A percentile compares a stretch with the other conserved stretches of the same genome.
Evolutionary conservation across 2,888 invertebrate species (phyloP).

Genomic region (Exephanes ischioxanthus): DNA sequence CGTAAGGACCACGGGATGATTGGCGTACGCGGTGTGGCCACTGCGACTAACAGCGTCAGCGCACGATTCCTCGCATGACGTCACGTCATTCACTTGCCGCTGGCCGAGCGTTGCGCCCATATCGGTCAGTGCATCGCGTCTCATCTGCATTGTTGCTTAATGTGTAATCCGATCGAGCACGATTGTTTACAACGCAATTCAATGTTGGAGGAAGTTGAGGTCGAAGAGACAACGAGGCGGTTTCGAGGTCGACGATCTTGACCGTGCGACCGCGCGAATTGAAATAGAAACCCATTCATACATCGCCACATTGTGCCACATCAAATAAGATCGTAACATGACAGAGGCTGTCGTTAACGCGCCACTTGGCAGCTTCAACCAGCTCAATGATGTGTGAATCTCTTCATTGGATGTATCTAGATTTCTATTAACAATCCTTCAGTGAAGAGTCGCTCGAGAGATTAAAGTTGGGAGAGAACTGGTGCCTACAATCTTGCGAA

Average conservation of each 20-base stretch:
- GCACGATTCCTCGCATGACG: constrained; percentile 71
- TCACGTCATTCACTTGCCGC: constrained; percentile 70
- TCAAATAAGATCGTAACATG: constrained; percentile 42
- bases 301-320: constrained; percentile 27
- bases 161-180: constrained; percentile 29
- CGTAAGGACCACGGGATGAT: constrained; percentile 46
- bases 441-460: constrained; percentile 1
- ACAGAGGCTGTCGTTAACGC: constrained; percentile 4
- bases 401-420: constrained; percentile 29
- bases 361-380: constrained; percentile 49
- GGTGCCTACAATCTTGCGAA: not conserved
- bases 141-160: constrained; percentile 26
- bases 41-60: constrained; percentile 64
- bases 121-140: constrained; percentile 32
- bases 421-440: constrained; percentile 17
- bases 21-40: constrained; percentile 52
- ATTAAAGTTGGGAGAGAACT: not conserved
- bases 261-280: constrained; percentile 26
- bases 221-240: not conserved
- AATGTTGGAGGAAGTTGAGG: constrained; percentile 9
- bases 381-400: constrained; percentile 55
- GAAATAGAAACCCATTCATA: constrained; percentile 49
- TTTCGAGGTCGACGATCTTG: constrained; percentile 23
- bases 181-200: constrained; percentile 48
- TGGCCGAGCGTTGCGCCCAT: constrained; percentile 32